Evolutionary conservation across 30 jellyfish, hydroid and myxozoan genomes (phyloP).

Genomic region (Turritopsis rubra): DNA sequence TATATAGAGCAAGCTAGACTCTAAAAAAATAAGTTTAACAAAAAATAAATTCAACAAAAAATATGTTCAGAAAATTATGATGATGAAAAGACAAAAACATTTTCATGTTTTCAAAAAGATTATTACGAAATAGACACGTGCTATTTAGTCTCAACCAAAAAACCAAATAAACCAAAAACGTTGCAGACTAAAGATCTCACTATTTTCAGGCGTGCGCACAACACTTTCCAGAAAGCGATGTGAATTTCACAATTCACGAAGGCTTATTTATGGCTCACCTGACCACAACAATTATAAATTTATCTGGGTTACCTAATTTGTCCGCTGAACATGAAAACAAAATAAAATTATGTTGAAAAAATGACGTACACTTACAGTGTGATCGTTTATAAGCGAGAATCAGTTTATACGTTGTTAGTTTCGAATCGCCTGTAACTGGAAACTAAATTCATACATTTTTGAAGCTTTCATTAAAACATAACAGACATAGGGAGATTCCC

Average conservation of each 20-base stretch:
- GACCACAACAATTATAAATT: neutral
- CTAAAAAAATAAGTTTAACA: neutral
- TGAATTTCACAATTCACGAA: neutral
- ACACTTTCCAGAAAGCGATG: neutral
- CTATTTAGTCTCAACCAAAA: too few relatives aligned
- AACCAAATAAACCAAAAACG: too few relatives aligned
- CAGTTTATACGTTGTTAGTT: too few relatives aligned
- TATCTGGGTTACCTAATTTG: neutral
- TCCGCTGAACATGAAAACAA: neutral
- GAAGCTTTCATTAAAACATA: neutral
- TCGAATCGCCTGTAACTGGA: neutral
- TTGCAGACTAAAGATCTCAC: too few relatives aligned
- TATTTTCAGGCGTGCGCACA: neutral
- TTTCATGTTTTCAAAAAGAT: too few relatives aligned
- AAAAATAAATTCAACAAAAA: neutral
- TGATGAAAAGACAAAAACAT: too few relatives aligned
- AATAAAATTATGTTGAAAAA: too few relatives aligned
- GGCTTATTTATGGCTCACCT: neutral
- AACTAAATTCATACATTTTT: neutral
- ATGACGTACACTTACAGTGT: too few relatives aligned
- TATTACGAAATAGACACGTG: too few relatives aligned
- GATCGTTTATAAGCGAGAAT: too few relatives aligned
- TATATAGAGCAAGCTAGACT: neutral
- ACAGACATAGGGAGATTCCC: neutral
- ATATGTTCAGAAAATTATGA: neutral